phyloP scores from a whole-genome alignment of 2,888 invertebrate genomes.

The Oithona nana region DNA sequence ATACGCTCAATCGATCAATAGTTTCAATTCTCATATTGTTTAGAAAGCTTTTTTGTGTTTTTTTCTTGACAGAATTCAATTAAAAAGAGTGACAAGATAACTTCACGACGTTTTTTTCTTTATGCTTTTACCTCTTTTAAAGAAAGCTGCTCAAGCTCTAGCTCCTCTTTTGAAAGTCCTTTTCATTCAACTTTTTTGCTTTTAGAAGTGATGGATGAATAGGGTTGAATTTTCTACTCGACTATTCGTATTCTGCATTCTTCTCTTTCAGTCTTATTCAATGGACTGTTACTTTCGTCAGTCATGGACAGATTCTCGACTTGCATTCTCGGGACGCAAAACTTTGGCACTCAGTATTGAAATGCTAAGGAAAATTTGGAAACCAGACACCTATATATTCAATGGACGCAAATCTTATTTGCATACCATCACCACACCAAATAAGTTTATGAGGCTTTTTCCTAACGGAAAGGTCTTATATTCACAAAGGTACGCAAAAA shows the following conservation, averaged over 20 bases:
- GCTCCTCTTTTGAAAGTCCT: not conserved
- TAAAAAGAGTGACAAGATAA: no score
- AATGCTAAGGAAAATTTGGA: constrained; percentile 79
- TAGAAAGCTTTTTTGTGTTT: no score
- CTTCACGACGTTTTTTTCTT: no score
- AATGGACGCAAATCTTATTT: constrained; percentile 87
- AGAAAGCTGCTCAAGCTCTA: not conserved
- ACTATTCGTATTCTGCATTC: constrained; percentile 5
- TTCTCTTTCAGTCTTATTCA: constrained; percentile 46
- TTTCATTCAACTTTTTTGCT: no score
- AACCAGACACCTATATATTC: constrained; percentile 87
- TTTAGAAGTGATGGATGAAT: constrained; percentile 11
- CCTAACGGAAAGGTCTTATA: constrained; percentile 69
- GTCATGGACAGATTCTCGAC: constrained; percentile 55
- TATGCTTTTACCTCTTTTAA: no score
- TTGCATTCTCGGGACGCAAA: constrained; percentile 41
- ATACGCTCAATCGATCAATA: no score
- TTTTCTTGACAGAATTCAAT: no score
- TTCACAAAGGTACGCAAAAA: constrained; percentile 56
- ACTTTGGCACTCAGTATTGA: constrained; percentile 55
- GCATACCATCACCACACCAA: constrained; percentile 86
- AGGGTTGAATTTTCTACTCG: not conserved
- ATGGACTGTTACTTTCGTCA: constrained; percentile 77
- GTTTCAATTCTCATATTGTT: no score
- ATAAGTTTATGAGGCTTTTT: constrained; percentile 52